Conservation (phyloP, 2,888 invertebrate species). For the Lochmaea capreae region DNA sequence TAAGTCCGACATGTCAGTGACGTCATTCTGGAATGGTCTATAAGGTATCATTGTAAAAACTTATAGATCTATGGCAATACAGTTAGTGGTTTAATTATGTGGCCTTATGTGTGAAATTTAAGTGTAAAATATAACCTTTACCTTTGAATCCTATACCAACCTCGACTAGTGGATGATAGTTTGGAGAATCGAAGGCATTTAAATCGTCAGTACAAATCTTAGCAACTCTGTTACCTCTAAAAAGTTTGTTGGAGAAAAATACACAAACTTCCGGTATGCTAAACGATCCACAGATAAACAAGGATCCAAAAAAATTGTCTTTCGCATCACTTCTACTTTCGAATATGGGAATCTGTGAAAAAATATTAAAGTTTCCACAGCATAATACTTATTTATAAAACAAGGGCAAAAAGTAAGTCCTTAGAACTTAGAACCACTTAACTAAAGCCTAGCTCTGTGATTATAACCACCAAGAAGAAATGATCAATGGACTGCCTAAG, state of each 20-base stretch:
- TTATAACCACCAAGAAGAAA: no score
- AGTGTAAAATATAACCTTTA: conserved; percentile 48
- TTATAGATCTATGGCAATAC: no score
- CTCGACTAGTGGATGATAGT: conserved; percentile 83
- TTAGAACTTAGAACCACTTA: no score
- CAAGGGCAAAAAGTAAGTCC: no score
- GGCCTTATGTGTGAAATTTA: no score
- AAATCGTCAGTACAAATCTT: conserved; percentile 80
- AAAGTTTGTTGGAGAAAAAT: conserved; percentile 88
- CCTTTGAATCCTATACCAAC: conserved; percentile 85
- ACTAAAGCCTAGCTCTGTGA: no score
- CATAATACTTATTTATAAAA: no score
- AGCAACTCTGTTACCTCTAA: conserved; percentile 89
- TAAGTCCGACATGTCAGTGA: no score
- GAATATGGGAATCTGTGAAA: conserved; percentile 86
- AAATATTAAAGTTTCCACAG: neutral
- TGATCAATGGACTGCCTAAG: no score
- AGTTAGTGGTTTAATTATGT: no score
- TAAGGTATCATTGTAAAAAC: no score
- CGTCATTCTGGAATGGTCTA: no score
- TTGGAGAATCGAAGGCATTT: conserved; percentile 89
- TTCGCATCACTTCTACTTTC: conserved; percentile 94
- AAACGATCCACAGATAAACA: conserved; percentile 89
- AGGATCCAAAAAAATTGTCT: conserved; percentile 90
- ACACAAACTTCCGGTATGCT: conserved; percentile 94